Percentiles rank a stretch among this genome's conserved stretches.
Evolutionary conservation across 2,113 vertebrate species (phyloP).

Genomic region (Panurus biarmicus): DNA sequence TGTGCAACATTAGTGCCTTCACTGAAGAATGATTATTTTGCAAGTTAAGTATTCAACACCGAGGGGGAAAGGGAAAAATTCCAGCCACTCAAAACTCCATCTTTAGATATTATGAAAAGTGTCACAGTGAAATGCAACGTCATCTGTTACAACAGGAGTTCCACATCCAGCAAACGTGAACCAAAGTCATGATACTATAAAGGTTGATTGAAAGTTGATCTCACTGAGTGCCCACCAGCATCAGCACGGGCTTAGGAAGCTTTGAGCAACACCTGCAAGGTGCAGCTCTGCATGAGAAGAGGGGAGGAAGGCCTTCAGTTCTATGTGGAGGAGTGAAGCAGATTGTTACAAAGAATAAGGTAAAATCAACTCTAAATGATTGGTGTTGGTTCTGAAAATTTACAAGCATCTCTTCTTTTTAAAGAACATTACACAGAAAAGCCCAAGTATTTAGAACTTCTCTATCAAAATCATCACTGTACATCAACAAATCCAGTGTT

Average conservation of each 20-base stretch:
- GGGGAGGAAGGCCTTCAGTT: background rate
- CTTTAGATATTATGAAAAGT: slow-evolving; percentile 48
- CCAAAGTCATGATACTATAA: background rate
- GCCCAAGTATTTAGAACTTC: slow-evolving; percentile 10
- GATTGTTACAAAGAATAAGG: slow-evolving; percentile 24
- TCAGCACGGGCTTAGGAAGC: background rate
- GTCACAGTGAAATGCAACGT: background rate
- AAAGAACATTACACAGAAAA: slow-evolving; percentile 31
- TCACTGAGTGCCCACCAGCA: background rate
- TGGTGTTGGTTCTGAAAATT: slow-evolving; percentile 3
- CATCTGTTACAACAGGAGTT: background rate
- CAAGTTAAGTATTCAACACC: slow-evolving; percentile 58
- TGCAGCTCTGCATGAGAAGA: background rate
- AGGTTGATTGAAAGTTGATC: slow-evolving; percentile 7
- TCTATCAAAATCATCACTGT: slow-evolving; percentile 5
- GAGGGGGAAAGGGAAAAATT: slow-evolving; percentile 18
- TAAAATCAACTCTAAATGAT: slow-evolving; percentile 36
- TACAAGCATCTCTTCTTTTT: slow-evolving; percentile 8
- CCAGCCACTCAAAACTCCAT: slow-evolving; percentile 53
- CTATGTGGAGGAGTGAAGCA: background rate
- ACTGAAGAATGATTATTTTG: slow-evolving; percentile 68
- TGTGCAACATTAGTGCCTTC: slow-evolving; percentile 72
- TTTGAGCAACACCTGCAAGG: slow-evolving; percentile 38
- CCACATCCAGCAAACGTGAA: background rate
- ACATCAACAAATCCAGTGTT: background rate